Evolutionary conservation across 2,797 vertebrate species (phyloP), one percentile per base, ranked within the genome.

Genomic region (Antennarius maculatus): DNA sequence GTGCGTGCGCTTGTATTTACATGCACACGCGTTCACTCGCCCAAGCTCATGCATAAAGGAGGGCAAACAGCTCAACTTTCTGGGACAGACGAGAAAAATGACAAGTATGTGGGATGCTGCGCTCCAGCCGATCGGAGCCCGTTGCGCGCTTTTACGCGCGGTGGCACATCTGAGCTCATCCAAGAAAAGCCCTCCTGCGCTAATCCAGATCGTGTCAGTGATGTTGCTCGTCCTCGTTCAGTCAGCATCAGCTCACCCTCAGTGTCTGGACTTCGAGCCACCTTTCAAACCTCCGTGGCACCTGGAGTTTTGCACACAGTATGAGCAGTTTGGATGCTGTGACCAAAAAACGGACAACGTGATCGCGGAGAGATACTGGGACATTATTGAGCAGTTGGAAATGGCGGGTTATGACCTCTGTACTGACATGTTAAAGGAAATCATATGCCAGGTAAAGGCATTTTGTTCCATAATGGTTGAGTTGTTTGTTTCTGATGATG

Each of bases 321-420:
- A 94, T 54, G 85, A 93, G 58, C 82, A 88, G 3, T 96, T 96
- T 15, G 95, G 95, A 80, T 97, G 95, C 85, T 96, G 95, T 43
- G 94, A 95, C 77, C 94, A 89, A 87, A 70, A 77, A 6, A 90
- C 83, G 15, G 94, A 95, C 71, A 93, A 88, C 65, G 54, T 6
- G 46, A 93, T 96, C 14, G 93, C 94, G 3, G 91, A 92, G 80
- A 93, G 88, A 65, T 96, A 95, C 73, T 91, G 87, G 94, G 88
- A 93, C 68, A 86, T 96, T 13, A 90, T 94, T 80, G 93, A 92
- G 42, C 75, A 88, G 15, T n/a, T 95, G 39, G 93, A 93, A 39
- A 74, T 65, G 5, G 60, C 17, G 34, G 89, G 61, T 2, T 68
- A 81, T 1, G 83, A 92, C 0, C 80, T 88, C 27, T 96, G 95